phyloP scores from a whole-genome alignment of 1,140 invertebrate genomes.

The Megalopta genalis region DNA sequence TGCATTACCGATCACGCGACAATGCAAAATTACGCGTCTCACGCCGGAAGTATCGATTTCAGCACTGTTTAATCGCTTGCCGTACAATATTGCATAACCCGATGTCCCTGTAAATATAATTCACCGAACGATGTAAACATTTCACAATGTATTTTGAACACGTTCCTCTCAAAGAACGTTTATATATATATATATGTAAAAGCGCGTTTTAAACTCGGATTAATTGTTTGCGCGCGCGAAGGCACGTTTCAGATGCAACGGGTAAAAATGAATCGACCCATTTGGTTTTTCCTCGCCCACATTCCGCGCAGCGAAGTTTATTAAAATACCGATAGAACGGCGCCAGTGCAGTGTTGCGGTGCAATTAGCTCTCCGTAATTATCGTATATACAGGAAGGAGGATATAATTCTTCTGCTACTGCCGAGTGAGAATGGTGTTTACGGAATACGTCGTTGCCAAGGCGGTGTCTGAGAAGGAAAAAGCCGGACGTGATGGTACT shows the following conservation, averaged over 20 bases:
- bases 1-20: too few species aligned
- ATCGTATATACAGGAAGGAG: slow-evolving; percentile 17
- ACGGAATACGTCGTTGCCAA: slow-evolving; percentile 3
- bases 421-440: slow-evolving; percentile 19
- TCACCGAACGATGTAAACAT: too few species aligned
- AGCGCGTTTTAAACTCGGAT: too few species aligned
- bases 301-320: not conserved
- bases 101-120: too few species aligned
- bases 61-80: too few species aligned
- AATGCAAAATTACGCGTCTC: too few species aligned
- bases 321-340: not conserved
- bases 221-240: too few species aligned
- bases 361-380: slow-evolving; percentile 21
- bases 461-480: slow-evolving; percentile 5
- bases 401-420: slow-evolving; percentile 16
- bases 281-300: not conserved
- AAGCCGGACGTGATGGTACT: slow-evolving; percentile 14
- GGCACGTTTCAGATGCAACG: not conserved
- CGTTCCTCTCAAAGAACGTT: too few species aligned
- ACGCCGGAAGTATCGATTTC: too few species aligned
- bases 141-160: too few species aligned
- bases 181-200: too few species aligned
- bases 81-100: too few species aligned
- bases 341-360: not conserved
- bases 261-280: not conserved